Base-by-base conservation (phyloP, 1,140 invertebrate genomes). In the Bombus picipes region DNA sequence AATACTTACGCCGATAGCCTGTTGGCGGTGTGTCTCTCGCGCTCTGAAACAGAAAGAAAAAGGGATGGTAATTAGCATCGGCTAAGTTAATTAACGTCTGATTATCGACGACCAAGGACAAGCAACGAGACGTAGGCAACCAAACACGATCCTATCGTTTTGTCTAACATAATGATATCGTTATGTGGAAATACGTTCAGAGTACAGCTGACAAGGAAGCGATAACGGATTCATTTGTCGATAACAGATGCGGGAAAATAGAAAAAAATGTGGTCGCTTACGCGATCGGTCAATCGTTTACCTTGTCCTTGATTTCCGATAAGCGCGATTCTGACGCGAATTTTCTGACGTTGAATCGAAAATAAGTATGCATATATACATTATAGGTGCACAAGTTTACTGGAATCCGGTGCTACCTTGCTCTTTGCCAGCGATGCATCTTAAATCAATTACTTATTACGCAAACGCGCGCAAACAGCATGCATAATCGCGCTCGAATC, bases 11-110 rank as follows among this genome's bases (percentile, higher is more conserved):
- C 89, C 75, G 92, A 91, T 70, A 94, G 88, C 88, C 94, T 93
- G 88, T 59, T 94, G 82, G 92, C 81, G 78, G 85, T 47, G 76
- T 94, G 93, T 88, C 94, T 93, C 85, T 95, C 94, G 43, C 94
- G 94, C 86, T 95, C 95, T 95, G 93, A 82, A 95, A 95, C 93
- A 94, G 86, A 93, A 65, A 92, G 91, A 91, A 91, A 78, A 87
- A 73, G 59, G 77, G 68, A 71, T 15, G 41, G 39, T 28, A 86
- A 90, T 90, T 90, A 90, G 77, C 70, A 68, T 73, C 34, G 5
- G 57, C 12, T 28, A 41, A 47, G 68, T n/a, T 43, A 81, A 86
- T 90, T 90, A 88, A 70, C 71, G 43, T 37, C 6, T 8, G 66
- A 82, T 89, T 80, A 73, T 79, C 68, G 41, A 34, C 57, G 47